Conservation (phyloP, 2,113 vertebrate genomes). For the Litocranius walleri region DNA sequence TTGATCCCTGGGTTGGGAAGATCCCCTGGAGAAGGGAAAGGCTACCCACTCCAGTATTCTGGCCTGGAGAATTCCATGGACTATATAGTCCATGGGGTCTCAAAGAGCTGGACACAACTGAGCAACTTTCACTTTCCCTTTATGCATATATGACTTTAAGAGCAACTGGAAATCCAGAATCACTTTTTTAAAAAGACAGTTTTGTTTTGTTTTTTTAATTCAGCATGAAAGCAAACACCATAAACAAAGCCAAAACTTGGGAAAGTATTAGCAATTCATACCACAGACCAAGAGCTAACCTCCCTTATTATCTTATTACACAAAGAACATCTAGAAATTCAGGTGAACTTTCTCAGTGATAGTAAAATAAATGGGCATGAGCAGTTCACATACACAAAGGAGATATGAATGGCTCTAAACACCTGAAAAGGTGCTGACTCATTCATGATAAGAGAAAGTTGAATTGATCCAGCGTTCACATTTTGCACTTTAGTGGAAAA, state of each 20-base stretch:
- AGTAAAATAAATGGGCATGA: background rate
- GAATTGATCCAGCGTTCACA: background rate
- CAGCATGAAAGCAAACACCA: background rate
- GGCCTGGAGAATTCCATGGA: background rate
- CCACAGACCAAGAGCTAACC: background rate
- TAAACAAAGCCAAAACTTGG: background rate
- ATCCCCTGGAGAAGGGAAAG: background rate
- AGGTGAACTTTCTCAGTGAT: background rate
- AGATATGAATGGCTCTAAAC: background rate
- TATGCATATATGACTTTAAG: background rate
- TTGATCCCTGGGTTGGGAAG: background rate
- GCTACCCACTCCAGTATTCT: background rate
- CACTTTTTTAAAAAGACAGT: background rate
- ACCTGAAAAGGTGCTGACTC: background rate
- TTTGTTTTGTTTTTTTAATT: background rate
- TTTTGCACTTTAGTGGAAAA: background rate
- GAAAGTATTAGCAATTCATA: background rate
- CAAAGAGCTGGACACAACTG: background rate
- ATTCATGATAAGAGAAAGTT: background rate
- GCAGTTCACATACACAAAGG: background rate
- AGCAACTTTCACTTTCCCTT: background rate
- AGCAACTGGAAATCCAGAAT: constrained; percentile 4
- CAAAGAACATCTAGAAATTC: background rate
- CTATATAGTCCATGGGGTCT: background rate
- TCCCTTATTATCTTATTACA: background rate